Conservation (phyloP, 2,888 invertebrate species). For the Andrena chrysosceles region DNA sequence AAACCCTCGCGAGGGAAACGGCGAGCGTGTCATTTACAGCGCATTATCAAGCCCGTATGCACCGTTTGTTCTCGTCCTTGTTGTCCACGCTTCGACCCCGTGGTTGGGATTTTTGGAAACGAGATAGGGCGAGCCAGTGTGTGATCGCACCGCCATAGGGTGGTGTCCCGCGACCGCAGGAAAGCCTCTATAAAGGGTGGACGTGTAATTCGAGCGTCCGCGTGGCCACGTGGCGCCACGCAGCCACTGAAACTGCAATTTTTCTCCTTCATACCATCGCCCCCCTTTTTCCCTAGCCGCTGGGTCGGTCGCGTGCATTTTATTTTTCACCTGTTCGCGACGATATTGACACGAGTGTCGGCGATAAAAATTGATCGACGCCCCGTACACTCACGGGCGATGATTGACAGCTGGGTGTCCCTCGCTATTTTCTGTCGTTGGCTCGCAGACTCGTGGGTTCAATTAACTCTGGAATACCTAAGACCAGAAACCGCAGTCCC, state of each 20-base stretch:
- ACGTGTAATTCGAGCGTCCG: conserved; percentile 69
- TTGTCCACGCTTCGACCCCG: conserved; percentile 51
- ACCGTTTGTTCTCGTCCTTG: conserved; percentile 36
- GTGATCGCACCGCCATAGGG: conserved; percentile 67
- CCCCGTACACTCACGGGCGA: conserved; percentile 28
- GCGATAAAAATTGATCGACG: conserved; percentile 63
- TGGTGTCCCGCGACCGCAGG: conserved; percentile 71
- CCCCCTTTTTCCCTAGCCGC: neutral
- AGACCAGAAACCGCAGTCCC: too few species aligned
- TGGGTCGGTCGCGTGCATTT: conserved; percentile 24
- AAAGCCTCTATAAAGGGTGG: conserved; percentile 66
- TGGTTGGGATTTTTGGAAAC: conserved; percentile 63
- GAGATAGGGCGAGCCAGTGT: conserved; percentile 49
- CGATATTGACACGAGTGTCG: conserved; percentile 59
- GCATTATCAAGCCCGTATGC: conserved; percentile 19
- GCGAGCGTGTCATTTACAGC: conserved; percentile 17
- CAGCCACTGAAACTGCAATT: conserved; percentile 47
- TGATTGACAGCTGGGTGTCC: conserved; percentile 40
- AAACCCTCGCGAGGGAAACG: neutral
- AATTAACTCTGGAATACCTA: neutral
- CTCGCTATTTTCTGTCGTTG: neutral
- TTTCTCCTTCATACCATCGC: conserved; percentile 8
- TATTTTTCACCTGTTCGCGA: conserved; percentile 56
- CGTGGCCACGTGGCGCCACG: conserved; percentile 46
- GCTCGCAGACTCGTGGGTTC: too few species aligned